Base-by-base conservation (phyloP, 1,140 invertebrate genomes). In the Drosophila sp. region DNA sequence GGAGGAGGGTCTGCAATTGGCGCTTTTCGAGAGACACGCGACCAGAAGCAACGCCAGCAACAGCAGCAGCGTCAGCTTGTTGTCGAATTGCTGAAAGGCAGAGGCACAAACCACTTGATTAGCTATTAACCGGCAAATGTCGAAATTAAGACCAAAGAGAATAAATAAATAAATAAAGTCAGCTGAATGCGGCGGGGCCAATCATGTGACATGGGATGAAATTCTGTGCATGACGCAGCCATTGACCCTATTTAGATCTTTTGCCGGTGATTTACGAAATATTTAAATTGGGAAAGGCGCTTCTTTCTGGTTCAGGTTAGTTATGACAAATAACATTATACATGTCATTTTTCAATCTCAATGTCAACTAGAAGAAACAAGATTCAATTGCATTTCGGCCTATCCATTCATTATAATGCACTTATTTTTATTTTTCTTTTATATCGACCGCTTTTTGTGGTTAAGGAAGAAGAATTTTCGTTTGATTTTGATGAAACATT, bases 31-130 rank as follows among this genome's bases (percentile, higher is more conserved):
- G 0, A 66, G 53, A 7, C 45, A 58, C n/a, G 61, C 59, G 34
- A 54, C 29, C 25, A 78, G 18, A 0, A 74, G 18, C 40, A 70
- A 4, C 9, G 53, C 27, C 36, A 82, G 36, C 7, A 58, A 18
- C 36, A 82, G 40, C 9, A 61, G 11, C 29, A 64, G 9, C 21
- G 56, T 11, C 16, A 50, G 53, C 64, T 57, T 69, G 29, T 65
- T 78, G 58, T 58, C 57, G 70, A 75, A 75, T 38, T 66, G 78
- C 81, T 72, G 16, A 27, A 72, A 57, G 38, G 2, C n/a, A 8
- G 13, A 62, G 46, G 40, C 14, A 45, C 0, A 36, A 51, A 41
- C 6, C 25, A 50, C 34, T 29, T 58, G 54, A 61, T 70, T 70
- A 58, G 16, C 9, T 50, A 40, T 63, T 51, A 32, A 48, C 13